These are phyloP conservation scores for Sipunculus nudus DNA, from an alignment of 2,888 invertebrate species.

Conservation along the genomic window DNA sequence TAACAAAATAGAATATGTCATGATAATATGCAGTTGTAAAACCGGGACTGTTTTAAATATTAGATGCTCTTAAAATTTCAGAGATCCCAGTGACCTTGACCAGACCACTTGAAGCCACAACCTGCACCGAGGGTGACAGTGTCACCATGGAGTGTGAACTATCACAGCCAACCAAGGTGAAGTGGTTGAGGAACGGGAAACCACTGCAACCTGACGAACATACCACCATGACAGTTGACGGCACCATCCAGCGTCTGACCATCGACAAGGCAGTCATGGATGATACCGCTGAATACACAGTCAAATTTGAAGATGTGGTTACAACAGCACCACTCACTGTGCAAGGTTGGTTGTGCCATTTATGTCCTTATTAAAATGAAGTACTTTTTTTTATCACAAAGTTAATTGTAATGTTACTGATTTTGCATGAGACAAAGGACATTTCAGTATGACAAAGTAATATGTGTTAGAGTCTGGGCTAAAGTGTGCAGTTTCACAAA, in stretches of 20 bases:
- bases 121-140: slow-evolving; percentile 52
- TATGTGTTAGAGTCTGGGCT: too few relatives aligned
- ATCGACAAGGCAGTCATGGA: slow-evolving; percentile 45
- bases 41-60: too few relatives aligned
- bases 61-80: too few relatives aligned
- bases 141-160: slow-evolving; percentile 57
- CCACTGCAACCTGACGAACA: slow-evolving; percentile 44
- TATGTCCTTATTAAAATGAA: too few relatives aligned
- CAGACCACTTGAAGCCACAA: slow-evolving; percentile 50
- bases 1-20: neutral
- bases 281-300: slow-evolving; percentile 50
- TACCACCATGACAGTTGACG: slow-evolving; percentile 42
- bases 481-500: too few relatives aligned
- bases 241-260: slow-evolving; percentile 47
- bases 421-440: too few relatives aligned
- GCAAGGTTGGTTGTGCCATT: too few relatives aligned
- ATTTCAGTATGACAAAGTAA: too few relatives aligned
- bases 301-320: slow-evolving; percentile 37
- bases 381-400: too few relatives aligned
- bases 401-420: too few relatives aligned
- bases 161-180: slow-evolving; percentile 49
- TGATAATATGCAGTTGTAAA: neutral
- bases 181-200: slow-evolving; percentile 58
- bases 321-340: too few relatives aligned
- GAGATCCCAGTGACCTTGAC: slow-evolving; percentile 52